Conservation (phyloP, 2,888 invertebrate species). For the Hirtodrosophila cameraria region DNA sequence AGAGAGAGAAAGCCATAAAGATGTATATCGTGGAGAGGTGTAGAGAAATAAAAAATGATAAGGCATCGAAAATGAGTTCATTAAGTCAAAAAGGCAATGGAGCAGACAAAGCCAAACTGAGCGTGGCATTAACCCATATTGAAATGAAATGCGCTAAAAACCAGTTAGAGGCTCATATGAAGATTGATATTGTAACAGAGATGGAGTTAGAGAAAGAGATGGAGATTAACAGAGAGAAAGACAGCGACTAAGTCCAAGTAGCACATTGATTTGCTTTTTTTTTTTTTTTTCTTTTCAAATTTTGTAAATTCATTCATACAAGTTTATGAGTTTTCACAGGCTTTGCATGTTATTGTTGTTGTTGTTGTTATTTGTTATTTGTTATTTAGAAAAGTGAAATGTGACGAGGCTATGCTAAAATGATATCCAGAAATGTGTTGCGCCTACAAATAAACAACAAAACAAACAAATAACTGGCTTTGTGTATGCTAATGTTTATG, state of each 20-base stretch:
- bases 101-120: constrained; percentile 40
- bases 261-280: constrained; percentile 19
- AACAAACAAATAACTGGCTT: constrained; percentile 48
- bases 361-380: constrained; percentile 20
- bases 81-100: constrained; percentile 53
- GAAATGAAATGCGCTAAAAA: constrained; percentile 38
- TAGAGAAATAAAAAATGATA: constrained; percentile 54
- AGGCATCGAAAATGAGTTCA: constrained; percentile 65
- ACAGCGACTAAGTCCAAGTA: background rate
- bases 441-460: constrained; percentile 22
- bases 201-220: background rate
- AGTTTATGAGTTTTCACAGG: constrained; percentile 28
- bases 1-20: constrained; percentile 24
- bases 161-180: constrained; percentile 45
- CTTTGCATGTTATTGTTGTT: constrained; percentile 3
- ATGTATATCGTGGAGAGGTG: constrained; percentile 39
- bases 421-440: constrained; percentile 22
- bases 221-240: background rate
- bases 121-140: constrained; percentile 65
- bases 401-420: constrained; percentile 72
- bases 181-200: constrained; percentile 1
- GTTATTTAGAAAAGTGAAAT: constrained; percentile 70
- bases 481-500: constrained; percentile 71
- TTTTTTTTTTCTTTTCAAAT: constrained; percentile 1
- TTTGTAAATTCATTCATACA: constrained; percentile 50